Evolutionary conservation across 2,797 vertebrate species (phyloP).

Genomic region (Fistularia tabacaria): DNA sequence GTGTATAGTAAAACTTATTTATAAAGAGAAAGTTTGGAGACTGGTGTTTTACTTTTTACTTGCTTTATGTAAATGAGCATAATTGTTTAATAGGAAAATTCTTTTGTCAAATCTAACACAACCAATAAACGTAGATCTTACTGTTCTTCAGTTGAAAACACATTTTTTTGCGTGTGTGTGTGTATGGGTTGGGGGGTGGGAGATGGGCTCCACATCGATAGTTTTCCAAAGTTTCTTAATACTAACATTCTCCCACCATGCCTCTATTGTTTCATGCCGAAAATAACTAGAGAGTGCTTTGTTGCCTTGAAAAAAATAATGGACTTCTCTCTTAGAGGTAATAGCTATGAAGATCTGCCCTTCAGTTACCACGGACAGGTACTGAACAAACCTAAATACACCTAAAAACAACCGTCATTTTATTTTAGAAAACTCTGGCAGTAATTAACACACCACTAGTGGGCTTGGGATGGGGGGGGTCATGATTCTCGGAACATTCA

Average conservation of each 20-base stretch:
- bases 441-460: slow-evolving; percentile 62
- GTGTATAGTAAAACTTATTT: slow-evolving; percentile 63
- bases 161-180: slow-evolving; percentile 4
- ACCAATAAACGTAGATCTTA: slow-evolving; percentile 42
- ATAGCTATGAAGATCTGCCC: slow-evolving; percentile 49
- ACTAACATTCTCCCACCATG: no score
- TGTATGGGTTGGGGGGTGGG: no score
- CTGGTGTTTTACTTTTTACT: not conserved
- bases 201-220: no score
- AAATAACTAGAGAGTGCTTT: no score
- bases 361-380: slow-evolving; percentile 56
- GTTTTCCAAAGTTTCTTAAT: no score
- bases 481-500: slow-evolving; percentile 52
- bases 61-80: no score
- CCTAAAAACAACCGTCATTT: slow-evolving; percentile 55
- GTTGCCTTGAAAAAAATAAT: slow-evolving; percentile 7
- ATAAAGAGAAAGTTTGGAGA: slow-evolving; percentile 39
- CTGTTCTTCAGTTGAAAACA: slow-evolving; percentile 11
- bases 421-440: slow-evolving; percentile 45
- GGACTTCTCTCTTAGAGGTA: slow-evolving; percentile 31
- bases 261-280: no score
- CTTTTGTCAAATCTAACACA: slow-evolving; percentile 35
- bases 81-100: slow-evolving; percentile 24
- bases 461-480: slow-evolving; percentile 22
- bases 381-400: slow-evolving; percentile 47